A percentile compares a stretch with the other conserved stretches of the same genome.
Conservation (phyloP, 2,797 vertebrate species). For the Liparis tanakae region DNA sequence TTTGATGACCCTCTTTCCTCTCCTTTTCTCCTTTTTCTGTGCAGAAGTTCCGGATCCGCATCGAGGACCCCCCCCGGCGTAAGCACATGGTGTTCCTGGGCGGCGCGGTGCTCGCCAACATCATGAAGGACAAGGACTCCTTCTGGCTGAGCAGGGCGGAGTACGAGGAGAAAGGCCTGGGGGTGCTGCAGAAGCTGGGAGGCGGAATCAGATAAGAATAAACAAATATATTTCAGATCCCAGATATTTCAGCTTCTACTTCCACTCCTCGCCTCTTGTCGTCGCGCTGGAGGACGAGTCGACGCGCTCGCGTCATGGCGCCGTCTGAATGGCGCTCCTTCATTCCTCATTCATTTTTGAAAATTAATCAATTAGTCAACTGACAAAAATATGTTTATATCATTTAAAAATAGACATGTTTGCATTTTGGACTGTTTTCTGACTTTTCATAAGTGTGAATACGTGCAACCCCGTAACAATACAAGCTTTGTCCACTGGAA, state of each 20-base stretch:
- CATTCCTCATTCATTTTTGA: neutral
- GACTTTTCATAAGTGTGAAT: neutral
- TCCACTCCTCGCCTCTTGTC: neutral
- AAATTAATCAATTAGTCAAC: neutral
- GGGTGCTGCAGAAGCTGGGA: slow-evolving; percentile 82
- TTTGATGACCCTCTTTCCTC: neutral
- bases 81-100: slow-evolving; percentile 89
- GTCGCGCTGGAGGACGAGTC: neutral
- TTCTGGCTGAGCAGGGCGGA: slow-evolving; percentile 85
- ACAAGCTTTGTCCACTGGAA: neutral
- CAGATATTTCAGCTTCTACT: neutral
- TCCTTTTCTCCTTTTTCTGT: neutral
- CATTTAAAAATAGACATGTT: neutral
- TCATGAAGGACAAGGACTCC: slow-evolving; percentile 88
- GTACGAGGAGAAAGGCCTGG: slow-evolving; percentile 83
- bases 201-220: slow-evolving; percentile 70
- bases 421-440: neutral
- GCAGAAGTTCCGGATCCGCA: slow-evolving; percentile 87
- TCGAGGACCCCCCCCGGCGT: slow-evolving; percentile 85
- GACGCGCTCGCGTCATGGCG: too few relatives aligned
- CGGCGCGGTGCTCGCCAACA: slow-evolving; percentile 86
- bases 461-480: neutral
- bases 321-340: neutral
- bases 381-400: neutral
- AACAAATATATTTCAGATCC: neutral